phyloP scores from a whole-genome alignment of 2,888 invertebrate species.

The Polyommatus iphigenia region DNA sequence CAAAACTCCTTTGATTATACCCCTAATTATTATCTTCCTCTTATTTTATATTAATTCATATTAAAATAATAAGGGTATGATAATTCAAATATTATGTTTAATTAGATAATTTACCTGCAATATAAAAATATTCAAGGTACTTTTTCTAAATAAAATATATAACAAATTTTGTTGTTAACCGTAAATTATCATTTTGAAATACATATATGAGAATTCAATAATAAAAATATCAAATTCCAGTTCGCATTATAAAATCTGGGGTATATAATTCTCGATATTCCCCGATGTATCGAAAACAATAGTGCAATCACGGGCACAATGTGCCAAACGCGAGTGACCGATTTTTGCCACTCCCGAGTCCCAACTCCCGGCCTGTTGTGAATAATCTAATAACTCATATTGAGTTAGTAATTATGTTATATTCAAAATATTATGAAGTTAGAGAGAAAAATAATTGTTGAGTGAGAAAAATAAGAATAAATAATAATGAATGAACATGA shows the following conservation, averaged over 20 bases:
- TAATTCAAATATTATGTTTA: neutral
- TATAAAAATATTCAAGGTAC: too few species aligned
- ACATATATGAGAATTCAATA: neutral
- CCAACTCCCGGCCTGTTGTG: conserved; percentile 31
- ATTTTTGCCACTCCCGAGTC: conserved; percentile 42
- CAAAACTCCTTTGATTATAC: neutral
- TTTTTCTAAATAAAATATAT: too few species aligned
- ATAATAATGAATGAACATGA: too few species aligned
- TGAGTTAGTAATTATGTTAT: conserved; percentile 11
- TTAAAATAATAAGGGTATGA: neutral
- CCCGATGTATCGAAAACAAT: conserved; percentile 40
- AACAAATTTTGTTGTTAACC: too few species aligned
- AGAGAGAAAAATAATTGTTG: neutral
- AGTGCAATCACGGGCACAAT: conserved; percentile 41
- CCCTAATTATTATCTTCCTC: neutral
- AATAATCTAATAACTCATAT: conserved; percentile 3
- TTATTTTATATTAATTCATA: neutral
- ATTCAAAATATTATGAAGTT: neutral
- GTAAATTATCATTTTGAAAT: neutral
- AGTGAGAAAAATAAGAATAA: too few species aligned
- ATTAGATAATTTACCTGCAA: neutral
- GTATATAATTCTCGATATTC: conserved; percentile 24
- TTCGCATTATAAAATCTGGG: conserved; percentile 8
- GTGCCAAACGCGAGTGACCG: conserved; percentile 42
- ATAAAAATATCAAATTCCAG: neutral